A percentile compares a stretch with the other conserved stretches of the same genome.
Conservation (phyloP, 2,113 vertebrate genomes). For the Smithornis capensis region DNA sequence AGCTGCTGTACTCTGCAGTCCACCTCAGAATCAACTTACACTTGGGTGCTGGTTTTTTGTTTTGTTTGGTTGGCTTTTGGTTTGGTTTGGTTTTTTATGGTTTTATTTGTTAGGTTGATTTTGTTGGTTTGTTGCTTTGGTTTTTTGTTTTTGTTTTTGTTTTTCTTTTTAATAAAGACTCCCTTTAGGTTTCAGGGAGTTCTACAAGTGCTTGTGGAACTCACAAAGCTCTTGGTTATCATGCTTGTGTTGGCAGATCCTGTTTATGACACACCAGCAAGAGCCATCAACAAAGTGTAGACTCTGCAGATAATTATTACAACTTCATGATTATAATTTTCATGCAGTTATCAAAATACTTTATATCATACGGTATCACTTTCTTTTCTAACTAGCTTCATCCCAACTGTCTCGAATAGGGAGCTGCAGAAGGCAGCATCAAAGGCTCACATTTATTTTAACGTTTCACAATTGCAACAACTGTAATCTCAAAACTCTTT, state of each 20-base stretch:
- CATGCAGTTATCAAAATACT: slow-evolving; percentile 25
- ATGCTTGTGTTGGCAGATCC: background rate
- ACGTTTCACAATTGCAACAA: background rate
- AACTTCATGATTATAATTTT: background rate
- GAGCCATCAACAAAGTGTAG: background rate
- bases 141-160: too few species aligned
- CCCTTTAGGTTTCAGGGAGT: background rate
- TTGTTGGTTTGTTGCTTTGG: background rate
- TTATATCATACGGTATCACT: background rate
- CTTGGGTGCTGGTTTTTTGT: background rate
- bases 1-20: background rate
- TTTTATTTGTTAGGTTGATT: background rate
- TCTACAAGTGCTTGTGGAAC: background rate
- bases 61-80: background rate
- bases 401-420: background rate
- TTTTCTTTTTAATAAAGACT: background rate
- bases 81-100: background rate
- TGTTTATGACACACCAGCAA: slow-evolving; percentile 12
- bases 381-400: slow-evolving; percentile 11
- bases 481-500: background rate
- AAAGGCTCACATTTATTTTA: slow-evolving; percentile 35
- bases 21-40: background rate
- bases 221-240: background rate
- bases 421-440: slow-evolving; percentile 32
- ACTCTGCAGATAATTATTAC: background rate